Conservation (phyloP, 2,888 invertebrate genomes). For the Bugulina stolonifera region DNA sequence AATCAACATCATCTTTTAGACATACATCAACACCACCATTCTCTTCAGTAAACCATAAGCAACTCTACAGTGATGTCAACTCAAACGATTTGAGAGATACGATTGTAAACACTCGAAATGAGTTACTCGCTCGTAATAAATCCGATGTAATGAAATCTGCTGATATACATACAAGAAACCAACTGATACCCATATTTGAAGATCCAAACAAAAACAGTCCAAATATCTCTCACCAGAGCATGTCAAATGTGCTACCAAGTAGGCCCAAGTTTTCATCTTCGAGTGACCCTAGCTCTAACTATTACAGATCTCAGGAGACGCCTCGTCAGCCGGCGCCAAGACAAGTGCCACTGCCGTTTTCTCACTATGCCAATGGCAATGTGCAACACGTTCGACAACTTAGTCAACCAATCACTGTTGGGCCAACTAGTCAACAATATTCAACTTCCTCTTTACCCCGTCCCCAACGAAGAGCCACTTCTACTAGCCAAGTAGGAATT, state of each 20-base stretch:
- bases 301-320: background rate
- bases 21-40: background rate
- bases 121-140: slow-evolving; percentile 1
- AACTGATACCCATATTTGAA: background rate
- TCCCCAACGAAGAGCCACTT: background rate
- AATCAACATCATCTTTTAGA: background rate
- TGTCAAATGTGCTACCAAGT: background rate
- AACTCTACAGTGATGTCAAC: background rate
- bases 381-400: background rate
- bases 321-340: background rate
- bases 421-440: background rate
- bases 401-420: background rate
- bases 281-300: background rate
- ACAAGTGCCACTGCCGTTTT: background rate
- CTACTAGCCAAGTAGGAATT: background rate
- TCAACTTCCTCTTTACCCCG: background rate
- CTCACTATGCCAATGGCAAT: slow-evolving; percentile 5
- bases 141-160: background rate
- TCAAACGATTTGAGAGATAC: slow-evolving; percentile 6
- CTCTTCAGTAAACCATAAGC: background rate
- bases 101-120: slow-evolving; percentile 6
- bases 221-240: background rate
- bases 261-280: background rate
- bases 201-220: background rate
- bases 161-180: background rate